Evolutionary conservation across 2,888 invertebrate genomes (phyloP), one percentile per base, ranked within the genome.

Genomic region (Achlya flavicornis): DNA sequence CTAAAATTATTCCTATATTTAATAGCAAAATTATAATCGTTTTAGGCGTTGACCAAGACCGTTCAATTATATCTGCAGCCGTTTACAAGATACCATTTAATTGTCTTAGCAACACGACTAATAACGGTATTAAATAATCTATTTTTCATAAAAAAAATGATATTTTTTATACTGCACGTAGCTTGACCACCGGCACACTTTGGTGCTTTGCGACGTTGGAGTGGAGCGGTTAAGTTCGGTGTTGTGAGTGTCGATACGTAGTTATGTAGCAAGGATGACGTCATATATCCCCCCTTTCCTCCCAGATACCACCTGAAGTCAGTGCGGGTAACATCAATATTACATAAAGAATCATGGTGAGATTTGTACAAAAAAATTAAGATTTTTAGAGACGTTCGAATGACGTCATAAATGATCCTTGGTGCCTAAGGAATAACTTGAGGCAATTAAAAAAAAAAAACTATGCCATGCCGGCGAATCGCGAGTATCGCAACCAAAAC

Each of bases 161-260:
- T 26, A 26, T 26, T 81, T 72, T 80, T 79, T 73, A 67, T 68
- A 67, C 66, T 61, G 53, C 53, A 53, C 69, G 82, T 87, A 81
- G 84, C 87, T 83, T 84, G 92, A 86, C 92, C 92, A 90, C 91
- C 92, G 92, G 90, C 80, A 80, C 81, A 83, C 79, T 86, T 88
- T 91, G 92, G 92, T 92, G 93, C 92, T 92, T 90, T 81, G 88
- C 84, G 83, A 80, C 79, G 77, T 77, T 79, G 76, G 73, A 71
- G 72, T 77, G 79, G 78, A 72, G 77, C 69, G 83, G 72, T 73
- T 68, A 70, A 75, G 76, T 83, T 84, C 78, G 85, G 79, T 88
- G 87, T 88, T 87, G 88, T 89, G 85, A 77, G 84, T 81, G 64
- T 74, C 69, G 72, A 71, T 41, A 26, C 60, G 43, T 60, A 60